Percentiles rank a stretch among this genome's conserved stretches.
Evolutionary conservation across 2,797 vertebrate species (phyloP).

Genomic region (Serranus cabrilla): DNA sequence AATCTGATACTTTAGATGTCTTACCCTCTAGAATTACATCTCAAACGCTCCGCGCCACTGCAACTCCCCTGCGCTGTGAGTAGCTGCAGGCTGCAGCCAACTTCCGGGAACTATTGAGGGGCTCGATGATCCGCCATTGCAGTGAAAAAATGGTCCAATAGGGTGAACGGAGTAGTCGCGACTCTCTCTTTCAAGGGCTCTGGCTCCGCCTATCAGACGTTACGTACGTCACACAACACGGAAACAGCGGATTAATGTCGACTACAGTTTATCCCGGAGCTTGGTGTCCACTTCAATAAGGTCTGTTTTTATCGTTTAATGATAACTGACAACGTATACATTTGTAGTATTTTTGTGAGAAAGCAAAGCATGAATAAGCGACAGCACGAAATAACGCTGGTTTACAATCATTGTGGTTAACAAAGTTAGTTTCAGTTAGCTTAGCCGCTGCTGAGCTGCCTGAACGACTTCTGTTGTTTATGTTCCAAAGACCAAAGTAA

Average conservation of each 20-base stretch:
- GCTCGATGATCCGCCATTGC: no score
- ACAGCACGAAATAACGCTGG: rapidly evolving
- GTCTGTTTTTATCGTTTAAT: conserved; percentile 1
- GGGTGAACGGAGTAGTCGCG: no score
- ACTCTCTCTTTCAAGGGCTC: no score
- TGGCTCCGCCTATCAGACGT: conserved; percentile 25
- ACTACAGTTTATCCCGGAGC: not conserved
- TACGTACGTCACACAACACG: conserved; percentile 14
- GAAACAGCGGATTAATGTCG: conserved; percentile 45
- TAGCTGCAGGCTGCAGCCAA: no score
- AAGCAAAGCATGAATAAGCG: rapidly evolving
- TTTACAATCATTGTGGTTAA: not conserved
- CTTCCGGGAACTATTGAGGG: no score
- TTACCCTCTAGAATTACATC: no score
- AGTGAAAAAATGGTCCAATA: no score
- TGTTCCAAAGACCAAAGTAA: conserved; percentile 9
- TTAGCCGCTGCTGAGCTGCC: not conserved
- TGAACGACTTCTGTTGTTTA: conserved; percentile 45
- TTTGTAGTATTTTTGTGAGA: rapidly evolving
- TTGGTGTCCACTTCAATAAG: not conserved
- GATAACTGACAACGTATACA: not conserved
- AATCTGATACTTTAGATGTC: no score
- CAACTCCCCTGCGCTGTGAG: no score
- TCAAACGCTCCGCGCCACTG: no score
- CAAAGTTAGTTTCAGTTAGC: conserved; percentile 6